phyloP scores from a whole-genome alignment of 1,140 invertebrate genomes.

The Yoshiicerus persimilis region DNA sequence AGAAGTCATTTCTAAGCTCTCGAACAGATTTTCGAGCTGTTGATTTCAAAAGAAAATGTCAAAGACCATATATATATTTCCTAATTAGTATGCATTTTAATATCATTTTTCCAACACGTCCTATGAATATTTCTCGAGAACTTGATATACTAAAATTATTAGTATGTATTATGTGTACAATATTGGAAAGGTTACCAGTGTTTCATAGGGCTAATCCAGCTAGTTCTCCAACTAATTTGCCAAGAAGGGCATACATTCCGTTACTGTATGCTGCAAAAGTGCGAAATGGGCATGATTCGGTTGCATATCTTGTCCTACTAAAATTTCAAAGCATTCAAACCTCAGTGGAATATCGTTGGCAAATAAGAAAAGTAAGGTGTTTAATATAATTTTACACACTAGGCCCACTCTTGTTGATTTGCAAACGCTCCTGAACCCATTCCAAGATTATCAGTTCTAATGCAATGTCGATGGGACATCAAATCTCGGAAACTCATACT shows the following conservation, averaged over 20 bases:
- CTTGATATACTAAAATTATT: too few relatives aligned
- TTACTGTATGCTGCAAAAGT: neutral
- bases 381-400: neutral
- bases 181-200: neutral
- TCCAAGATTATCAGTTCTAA: neutral
- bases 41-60: neutral
- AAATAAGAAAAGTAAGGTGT: neutral
- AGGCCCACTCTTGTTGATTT: neutral
- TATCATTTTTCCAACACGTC: too few relatives aligned
- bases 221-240: neutral
- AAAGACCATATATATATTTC: too few relatives aligned
- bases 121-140: too few relatives aligned
- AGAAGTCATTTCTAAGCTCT: neutral
- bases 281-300: neutral
- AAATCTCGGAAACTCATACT: conserved; percentile 25
- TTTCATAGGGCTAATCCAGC: conserved; percentile 8
- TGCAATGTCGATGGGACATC: conserved; percentile 23
- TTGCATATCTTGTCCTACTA: conserved; percentile 2
- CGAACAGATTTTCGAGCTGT: neutral
- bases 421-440: neutral
- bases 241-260: neutral
- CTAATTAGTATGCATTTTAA: too few relatives aligned
- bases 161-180: neutral
- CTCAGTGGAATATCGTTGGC: too few relatives aligned
- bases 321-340: too few relatives aligned